Evolutionary conservation across 2,797 vertebrate species (phyloP).

Genomic region (Spondyliosoma cantharus): DNA sequence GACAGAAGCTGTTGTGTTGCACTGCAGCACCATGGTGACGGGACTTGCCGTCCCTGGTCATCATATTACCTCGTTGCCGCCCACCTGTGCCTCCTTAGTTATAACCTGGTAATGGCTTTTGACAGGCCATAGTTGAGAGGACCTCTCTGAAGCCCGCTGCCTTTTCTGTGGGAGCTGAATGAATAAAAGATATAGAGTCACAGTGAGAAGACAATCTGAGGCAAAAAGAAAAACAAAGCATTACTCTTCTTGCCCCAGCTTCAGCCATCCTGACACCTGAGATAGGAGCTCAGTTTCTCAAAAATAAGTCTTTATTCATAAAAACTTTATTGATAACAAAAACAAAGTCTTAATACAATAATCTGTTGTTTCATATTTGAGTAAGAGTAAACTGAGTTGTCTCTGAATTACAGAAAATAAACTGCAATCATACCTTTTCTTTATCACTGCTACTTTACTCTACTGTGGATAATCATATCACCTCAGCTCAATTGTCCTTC

Average conservation of each 20-base stretch:
- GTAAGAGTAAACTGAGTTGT: slow-evolving; percentile 1
- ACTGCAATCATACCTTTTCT: slow-evolving; percentile 22
- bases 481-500: slow-evolving; percentile 11
- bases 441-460: slow-evolving; percentile 2
- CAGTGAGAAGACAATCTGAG: slow-evolving; percentile 63
- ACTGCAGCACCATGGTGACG: slow-evolving; percentile 12
- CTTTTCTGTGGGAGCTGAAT: slow-evolving; percentile 53
- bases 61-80: slow-evolving; percentile 20
- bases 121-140: slow-evolving; percentile 26
- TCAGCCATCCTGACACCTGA: slow-evolving; percentile 35
- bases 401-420: slow-evolving; percentile 21
- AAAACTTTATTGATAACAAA: slow-evolving; percentile 29
- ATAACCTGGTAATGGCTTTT: slow-evolving; percentile 16
- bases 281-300: slow-evolving; percentile 33
- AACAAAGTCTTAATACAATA: slow-evolving; percentile 7
- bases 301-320: slow-evolving; percentile 40
- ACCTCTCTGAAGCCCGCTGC: slow-evolving; percentile 13
- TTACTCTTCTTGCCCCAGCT: slow-evolving; percentile 48
- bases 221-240: slow-evolving; percentile 70
- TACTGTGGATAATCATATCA: slow-evolving; percentile 28
- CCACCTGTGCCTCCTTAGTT: slow-evolving; percentile 15
- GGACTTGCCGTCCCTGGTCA: slow-evolving; percentile 14
- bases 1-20: slow-evolving; percentile 11
- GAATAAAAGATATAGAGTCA: slow-evolving; percentile 74
- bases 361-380: slow-evolving; percentile 35